These are phyloP conservation scores for Butorides virescens DNA, from an alignment of 2,113 vertebrate species.

Conservation along the genomic window DNA sequence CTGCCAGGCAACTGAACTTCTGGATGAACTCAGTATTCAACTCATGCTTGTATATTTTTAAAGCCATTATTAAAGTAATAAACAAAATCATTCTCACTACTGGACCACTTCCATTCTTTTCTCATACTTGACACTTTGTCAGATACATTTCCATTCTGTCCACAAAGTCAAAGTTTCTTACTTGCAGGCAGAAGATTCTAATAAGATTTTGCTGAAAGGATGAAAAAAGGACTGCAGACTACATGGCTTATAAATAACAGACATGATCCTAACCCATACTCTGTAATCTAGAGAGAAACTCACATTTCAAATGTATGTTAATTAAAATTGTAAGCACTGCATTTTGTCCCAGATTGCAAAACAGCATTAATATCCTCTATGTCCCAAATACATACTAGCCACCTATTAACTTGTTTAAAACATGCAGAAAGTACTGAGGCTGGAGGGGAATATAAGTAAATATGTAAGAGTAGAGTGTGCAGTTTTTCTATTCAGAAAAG, in stretches of 20 bases:
- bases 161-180: background rate
- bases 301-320: background rate
- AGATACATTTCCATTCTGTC: background rate
- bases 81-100: background rate
- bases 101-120: background rate
- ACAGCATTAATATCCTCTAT: background rate
- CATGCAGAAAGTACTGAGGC: background rate
- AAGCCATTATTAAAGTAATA: background rate
- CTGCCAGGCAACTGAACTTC: background rate
- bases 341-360: background rate
- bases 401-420: background rate
- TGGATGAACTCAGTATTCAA: background rate
- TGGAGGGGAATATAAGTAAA: background rate
- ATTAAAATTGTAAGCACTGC: background rate
- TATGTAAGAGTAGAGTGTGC: background rate
- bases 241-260: background rate
- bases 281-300: background rate
- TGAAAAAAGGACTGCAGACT: background rate
- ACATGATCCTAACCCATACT: background rate
- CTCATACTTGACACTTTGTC: background rate
- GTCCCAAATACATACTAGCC: constrained; percentile 31
- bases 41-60: background rate
- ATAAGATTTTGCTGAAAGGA: background rate
- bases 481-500: constrained; percentile 2
- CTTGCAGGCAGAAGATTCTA: background rate